phyloP scores from a whole-genome alignment of 2,888 invertebrate species.

The Rambutsinella grinnellia region DNA sequence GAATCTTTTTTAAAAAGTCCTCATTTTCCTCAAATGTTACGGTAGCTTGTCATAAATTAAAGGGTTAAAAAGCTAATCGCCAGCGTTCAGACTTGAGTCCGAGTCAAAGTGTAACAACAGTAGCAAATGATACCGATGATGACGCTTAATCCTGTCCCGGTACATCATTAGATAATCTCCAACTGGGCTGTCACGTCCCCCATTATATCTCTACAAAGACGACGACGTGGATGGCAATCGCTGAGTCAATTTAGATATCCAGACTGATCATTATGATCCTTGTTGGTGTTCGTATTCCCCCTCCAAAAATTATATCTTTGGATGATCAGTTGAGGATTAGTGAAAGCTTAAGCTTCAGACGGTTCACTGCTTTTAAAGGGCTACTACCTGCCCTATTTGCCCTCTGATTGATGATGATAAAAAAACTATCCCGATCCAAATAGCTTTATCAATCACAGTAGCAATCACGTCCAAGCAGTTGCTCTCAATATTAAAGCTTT shows the following conservation, averaged over 20 bases:
- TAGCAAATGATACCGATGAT: not conserved
- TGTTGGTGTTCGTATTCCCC: constrained; percentile 21
- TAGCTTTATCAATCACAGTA: too few species aligned
- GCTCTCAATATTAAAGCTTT: too few species aligned
- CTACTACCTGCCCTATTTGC: too few species aligned
- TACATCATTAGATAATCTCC: constrained; percentile 10
- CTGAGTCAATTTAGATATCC: too few species aligned
- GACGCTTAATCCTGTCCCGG: constrained; percentile 15
- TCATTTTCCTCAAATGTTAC: too few species aligned
- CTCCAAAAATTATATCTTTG: constrained; percentile 10
- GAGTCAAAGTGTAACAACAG: too few species aligned
- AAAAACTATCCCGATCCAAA: too few species aligned
- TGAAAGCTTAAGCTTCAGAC: constrained; percentile 5
- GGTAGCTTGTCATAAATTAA: constrained; percentile 42
- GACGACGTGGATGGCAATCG: constrained; percentile 4
- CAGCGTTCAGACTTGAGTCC: not conserved
- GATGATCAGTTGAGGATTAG: too few species aligned
- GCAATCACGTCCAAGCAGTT: not conserved
- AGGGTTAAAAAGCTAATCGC: constrained; percentile 36
- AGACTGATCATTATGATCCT: too few species aligned
- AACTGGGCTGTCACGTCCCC: not conserved
- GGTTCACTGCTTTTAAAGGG: constrained; percentile 17
- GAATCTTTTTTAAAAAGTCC: too few species aligned
- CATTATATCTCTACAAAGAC: too few species aligned
- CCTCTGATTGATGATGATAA: too few species aligned